These are phyloP conservation scores for Burhinus oedicnemus DNA, from an alignment of 2,113 vertebrate species.

Conservation along the genomic window DNA sequence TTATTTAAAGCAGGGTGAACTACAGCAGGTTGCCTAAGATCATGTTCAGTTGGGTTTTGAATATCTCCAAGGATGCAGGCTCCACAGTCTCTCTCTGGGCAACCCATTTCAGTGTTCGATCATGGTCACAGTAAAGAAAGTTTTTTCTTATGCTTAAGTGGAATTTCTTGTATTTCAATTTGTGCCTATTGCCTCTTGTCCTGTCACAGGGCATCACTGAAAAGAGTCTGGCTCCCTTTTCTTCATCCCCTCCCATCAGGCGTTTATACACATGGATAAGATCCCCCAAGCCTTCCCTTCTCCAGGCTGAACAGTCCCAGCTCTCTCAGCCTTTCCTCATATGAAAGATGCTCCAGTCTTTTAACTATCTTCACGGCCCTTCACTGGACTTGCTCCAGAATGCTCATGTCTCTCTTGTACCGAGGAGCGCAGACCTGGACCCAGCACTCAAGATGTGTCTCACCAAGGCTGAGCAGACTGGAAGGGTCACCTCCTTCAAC, in stretches of 20 bases:
- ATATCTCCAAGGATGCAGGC: neutral
- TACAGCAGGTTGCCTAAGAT: neutral
- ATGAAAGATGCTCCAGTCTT: neutral
- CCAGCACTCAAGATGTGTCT: neutral
- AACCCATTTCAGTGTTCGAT: accelerated
- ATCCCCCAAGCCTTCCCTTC: neutral
- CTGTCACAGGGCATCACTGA: neutral
- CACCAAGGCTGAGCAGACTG: neutral
- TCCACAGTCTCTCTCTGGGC: neutral
- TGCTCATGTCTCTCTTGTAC: neutral
- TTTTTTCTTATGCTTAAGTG: neutral
- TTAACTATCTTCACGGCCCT: neutral
- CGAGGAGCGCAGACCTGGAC: neutral
- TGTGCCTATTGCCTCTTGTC: neutral
- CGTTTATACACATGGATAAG: neutral
- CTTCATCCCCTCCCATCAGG: neutral
- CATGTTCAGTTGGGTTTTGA: neutral
- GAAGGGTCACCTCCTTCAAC: neutral
- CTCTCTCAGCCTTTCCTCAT: neutral
- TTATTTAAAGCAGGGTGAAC: neutral
- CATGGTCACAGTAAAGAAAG: neutral
- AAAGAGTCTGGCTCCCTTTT: neutral
- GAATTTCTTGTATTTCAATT: neutral
- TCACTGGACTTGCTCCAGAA: neutral
- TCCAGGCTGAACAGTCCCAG: neutral